phyloP scores from a whole-genome alignment of 2,113 vertebrate genomes.

The Ploceus nigricollis region DNA sequence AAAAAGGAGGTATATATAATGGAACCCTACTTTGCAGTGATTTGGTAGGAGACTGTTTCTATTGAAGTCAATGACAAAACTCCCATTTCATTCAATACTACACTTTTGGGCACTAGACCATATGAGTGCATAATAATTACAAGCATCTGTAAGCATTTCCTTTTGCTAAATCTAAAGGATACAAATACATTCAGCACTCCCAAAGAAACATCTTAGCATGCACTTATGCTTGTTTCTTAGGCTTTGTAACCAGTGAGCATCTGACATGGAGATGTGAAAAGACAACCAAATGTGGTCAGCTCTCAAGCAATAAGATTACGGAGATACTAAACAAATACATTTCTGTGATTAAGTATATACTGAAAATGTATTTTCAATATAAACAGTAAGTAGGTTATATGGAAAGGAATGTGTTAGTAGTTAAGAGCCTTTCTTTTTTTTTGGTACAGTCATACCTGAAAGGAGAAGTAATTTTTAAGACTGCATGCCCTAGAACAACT shows the following conservation, averaged over 20 bases:
- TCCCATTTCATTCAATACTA: background rate
- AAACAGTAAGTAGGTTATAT: background rate
- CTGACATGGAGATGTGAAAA: background rate
- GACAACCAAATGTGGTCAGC: background rate
- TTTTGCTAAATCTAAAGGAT: conserved; percentile 21
- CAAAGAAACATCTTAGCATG: background rate
- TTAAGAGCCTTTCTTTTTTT: conserved; percentile 29
- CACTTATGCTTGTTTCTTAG: background rate
- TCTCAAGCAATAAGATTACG: background rate
- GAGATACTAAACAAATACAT: conserved; percentile 6
- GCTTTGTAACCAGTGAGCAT: background rate
- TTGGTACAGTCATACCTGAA: conserved; percentile 32
- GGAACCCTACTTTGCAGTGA: background rate
- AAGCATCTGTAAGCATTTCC: conserved; percentile 28
- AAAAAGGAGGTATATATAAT: background rate
- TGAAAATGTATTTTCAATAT: conserved; percentile 14
- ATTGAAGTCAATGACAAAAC: conserved; percentile 45
- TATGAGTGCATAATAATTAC: background rate
- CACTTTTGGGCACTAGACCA: background rate
- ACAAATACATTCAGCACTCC: background rate
- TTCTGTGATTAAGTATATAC: background rate
- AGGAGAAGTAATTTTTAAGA: conserved; percentile 41
- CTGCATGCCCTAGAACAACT: conserved; percentile 32
- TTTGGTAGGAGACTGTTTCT: background rate
- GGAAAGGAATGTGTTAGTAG: conserved; percentile 42